A percentile compares a stretch with the other conserved stretches of the same genome.
Evolutionary conservation across 2,113 vertebrate species (phyloP).

Genomic region (Gorsachius goisagi): DNA sequence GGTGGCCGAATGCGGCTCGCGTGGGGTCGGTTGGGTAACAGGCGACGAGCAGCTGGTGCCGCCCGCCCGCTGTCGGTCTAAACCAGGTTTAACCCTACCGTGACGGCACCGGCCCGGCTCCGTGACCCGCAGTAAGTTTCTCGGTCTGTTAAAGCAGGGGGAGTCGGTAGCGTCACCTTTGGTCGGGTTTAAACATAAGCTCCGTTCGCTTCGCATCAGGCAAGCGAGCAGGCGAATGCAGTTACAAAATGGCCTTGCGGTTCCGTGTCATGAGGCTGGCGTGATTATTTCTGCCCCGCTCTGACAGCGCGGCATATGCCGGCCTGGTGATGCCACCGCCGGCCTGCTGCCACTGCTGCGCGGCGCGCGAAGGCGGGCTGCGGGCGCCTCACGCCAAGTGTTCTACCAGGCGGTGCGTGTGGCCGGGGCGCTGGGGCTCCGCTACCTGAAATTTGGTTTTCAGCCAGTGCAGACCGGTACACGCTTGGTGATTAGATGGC

Average conservation of each 20-base stretch:
- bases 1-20: neutral
- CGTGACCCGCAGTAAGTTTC: neutral
- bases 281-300: neutral
- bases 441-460: rapidly evolving
- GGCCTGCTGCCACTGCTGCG: neutral
- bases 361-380: neutral
- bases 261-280: neutral
- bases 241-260: neutral
- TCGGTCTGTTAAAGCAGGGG: neutral
- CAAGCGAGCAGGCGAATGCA: no score
- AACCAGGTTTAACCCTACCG: neutral
- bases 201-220: neutral
- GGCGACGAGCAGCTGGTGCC: neutral
- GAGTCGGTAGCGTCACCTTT: neutral
- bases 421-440: rapidly evolving
- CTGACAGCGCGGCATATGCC: neutral
- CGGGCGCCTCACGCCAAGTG: neutral
- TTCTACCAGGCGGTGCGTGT: neutral
- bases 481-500: rapidly evolving
- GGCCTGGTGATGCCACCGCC: neutral
- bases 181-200: neutral
- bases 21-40: neutral
- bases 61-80: neutral
- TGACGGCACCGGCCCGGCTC: neutral
- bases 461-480: rapidly evolving